Conservation (phyloP, 2,888 invertebrate species). For the Hemaris fuciformis region DNA sequence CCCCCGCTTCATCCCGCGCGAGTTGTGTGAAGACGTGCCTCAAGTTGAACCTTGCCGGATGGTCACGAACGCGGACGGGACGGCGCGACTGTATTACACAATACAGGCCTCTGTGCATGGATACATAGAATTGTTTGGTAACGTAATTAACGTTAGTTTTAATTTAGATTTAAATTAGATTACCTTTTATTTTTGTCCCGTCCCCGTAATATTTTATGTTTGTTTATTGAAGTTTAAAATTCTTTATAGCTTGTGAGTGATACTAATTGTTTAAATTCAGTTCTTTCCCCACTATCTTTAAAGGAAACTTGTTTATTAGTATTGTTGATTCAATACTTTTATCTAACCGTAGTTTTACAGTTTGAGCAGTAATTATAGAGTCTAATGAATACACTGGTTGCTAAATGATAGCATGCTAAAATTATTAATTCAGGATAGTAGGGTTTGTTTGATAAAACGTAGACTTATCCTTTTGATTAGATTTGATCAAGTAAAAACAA, state of each 20-base stretch:
- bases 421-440: not conserved
- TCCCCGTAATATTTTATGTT: slow-evolving; percentile 9
- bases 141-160: not conserved
- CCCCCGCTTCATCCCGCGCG: not conserved
- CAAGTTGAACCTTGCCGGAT: not conserved
- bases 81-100: slow-evolving; percentile 17
- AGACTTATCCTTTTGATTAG: too few relatives aligned
- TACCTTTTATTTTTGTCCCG: slow-evolving; percentile 8
- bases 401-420: not conserved
- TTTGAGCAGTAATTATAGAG: not conserved
- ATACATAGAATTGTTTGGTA: not conserved
- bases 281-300: too few relatives aligned
- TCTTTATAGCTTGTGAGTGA: not conserved
- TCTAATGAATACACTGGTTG: too few relatives aligned
- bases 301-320: too few relatives aligned
- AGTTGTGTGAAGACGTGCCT: slow-evolving; percentile 30
- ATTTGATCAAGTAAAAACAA: too few relatives aligned
- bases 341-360: not conserved
- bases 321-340: too few relatives aligned
- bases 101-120: not conserved
- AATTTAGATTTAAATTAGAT: not conserved
- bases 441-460: too few relatives aligned
- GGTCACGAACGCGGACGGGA: slow-evolving; percentile 34
- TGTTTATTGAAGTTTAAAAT: too few relatives aligned
- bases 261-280: too few relatives aligned